Evolutionary conservation across 92 coral and sea anemone genomes (phyloP).

Genomic region (Zoanthus sociatus): DNA sequence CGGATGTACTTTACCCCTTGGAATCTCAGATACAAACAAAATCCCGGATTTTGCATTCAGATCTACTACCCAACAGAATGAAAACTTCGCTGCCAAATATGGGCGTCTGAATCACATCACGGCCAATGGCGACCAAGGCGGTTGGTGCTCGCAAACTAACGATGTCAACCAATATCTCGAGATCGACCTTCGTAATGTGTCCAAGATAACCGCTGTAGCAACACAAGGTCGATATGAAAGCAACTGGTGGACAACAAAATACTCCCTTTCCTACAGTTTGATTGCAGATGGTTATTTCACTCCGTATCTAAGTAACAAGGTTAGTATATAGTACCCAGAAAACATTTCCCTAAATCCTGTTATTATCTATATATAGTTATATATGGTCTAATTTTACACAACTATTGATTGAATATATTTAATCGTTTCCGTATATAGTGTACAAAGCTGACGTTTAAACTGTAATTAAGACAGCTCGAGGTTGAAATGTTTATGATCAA

Average conservation of each 20-base stretch:
- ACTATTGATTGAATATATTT: too few species aligned
- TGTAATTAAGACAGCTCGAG: too few species aligned
- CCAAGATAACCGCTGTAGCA: conserved; percentile 29
- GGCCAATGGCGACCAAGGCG: conserved; percentile 34
- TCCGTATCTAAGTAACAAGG: conserved; percentile 42
- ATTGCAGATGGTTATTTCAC: conserved; percentile 17
- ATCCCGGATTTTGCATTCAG: conserved; percentile 32
- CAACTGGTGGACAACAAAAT: conserved; percentile 42
- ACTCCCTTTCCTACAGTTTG: conserved; percentile 22
- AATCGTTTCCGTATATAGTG: too few species aligned
- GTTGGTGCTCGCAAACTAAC: conserved; percentile 28
- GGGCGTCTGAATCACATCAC: conserved; percentile 39
- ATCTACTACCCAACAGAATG: conserved; percentile 19
- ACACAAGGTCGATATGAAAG: conserved; percentile 38
- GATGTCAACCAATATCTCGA: conserved; percentile 24
- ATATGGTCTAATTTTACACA: too few species aligned
- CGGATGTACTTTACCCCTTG: conserved; percentile 44
- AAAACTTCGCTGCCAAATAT: conserved; percentile 29
- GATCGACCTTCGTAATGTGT: conserved; percentile 28
- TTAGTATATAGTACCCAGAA: not conserved
- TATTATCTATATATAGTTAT: too few species aligned
- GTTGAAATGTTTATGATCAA: too few species aligned
- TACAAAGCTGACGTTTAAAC: too few species aligned
- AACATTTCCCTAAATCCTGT: too few species aligned
- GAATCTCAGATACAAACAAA: conserved; percentile 18